Percentiles rank a stretch among this genome's conserved stretches.
Conservation (phyloP, 2,113 vertebrate species). For the Heptranchias perlo region DNA sequence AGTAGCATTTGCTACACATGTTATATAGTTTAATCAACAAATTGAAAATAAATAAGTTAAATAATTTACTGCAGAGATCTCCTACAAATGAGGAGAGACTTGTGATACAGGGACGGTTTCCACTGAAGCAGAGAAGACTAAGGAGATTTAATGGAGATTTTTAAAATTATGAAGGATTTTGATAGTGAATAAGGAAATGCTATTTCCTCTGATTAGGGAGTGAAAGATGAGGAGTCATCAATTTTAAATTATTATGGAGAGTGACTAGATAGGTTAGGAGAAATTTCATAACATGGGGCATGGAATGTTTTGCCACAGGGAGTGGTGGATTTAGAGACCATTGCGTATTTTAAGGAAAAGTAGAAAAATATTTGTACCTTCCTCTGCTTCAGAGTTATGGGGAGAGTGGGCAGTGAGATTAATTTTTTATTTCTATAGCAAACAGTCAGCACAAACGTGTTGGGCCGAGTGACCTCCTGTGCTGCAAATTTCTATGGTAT, state of each 20-base stretch:
- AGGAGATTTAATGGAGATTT: not conserved
- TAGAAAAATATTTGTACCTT: too few relatives aligned
- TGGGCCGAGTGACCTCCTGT: not conserved
- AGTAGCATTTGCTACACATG: not conserved
- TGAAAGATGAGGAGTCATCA: not conserved
- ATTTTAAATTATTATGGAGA: not conserved
- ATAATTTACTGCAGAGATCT: not conserved
- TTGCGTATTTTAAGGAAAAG: not conserved
- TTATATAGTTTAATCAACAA: not conserved
- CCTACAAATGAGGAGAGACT: not conserved
- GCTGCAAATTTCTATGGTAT: not conserved
- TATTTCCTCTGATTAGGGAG: not conserved
- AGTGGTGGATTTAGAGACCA: not conserved
- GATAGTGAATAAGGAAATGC: not conserved
- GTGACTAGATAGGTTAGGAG: not conserved
- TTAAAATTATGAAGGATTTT: not conserved
- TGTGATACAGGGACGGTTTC: not conserved
- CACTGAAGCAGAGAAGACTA: not conserved
- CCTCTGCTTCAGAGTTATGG: not conserved
- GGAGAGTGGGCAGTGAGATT: not conserved
- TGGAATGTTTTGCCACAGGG: not conserved
- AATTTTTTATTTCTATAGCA: not conserved
- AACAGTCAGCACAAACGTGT: not conserved
- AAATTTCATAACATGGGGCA: not conserved
- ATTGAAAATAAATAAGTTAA: not conserved